These are phyloP conservation scores for Panulirus ornatus DNA, from an alignment of 1,140 invertebrate genomes.

Conservation along the genomic window DNA sequence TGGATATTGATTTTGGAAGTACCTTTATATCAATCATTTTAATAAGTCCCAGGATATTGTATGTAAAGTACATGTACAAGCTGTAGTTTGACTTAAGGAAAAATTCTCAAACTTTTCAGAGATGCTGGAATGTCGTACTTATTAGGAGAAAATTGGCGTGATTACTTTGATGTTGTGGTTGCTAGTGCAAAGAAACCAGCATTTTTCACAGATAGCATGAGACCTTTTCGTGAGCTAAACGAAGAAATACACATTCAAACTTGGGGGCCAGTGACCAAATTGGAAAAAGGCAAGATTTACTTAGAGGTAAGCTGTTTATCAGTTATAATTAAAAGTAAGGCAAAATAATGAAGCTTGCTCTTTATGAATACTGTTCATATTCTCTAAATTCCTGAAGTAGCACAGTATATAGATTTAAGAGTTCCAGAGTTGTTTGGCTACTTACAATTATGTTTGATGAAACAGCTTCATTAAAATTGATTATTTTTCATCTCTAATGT, in stretches of 20 bases:
- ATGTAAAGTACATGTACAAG: too few species aligned
- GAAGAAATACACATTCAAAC: slow-evolving; percentile 87
- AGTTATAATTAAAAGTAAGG: not conserved
- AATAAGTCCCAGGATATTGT: too few species aligned
- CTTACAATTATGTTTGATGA: too few species aligned
- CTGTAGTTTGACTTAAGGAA: not conserved
- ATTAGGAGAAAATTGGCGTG: slow-evolving; percentile 92
- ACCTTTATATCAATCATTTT: too few species aligned
- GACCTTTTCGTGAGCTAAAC: slow-evolving; percentile 94
- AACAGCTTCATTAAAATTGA: too few species aligned
- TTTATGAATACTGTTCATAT: too few species aligned
- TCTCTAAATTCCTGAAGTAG: too few species aligned
- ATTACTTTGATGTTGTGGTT: slow-evolving; percentile 96
- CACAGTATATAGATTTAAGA: too few species aligned
- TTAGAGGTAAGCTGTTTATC: slow-evolving; percentile 90
- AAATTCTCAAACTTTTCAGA: slow-evolving; percentile 80
- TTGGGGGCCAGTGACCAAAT: slow-evolving; percentile 92
- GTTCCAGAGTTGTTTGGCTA: too few species aligned
- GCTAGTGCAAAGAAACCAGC: slow-evolving; percentile 96
- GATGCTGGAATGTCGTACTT: slow-evolving; percentile 94
- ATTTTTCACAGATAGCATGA: slow-evolving; percentile 95
- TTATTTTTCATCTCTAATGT: too few species aligned
- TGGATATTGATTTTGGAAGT: too few species aligned
- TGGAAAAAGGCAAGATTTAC: slow-evolving; percentile 94
- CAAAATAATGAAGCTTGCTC: too few species aligned